phyloP scores from a whole-genome alignment of 2,797 vertebrate species.

The Sebastes itinus region DNA sequence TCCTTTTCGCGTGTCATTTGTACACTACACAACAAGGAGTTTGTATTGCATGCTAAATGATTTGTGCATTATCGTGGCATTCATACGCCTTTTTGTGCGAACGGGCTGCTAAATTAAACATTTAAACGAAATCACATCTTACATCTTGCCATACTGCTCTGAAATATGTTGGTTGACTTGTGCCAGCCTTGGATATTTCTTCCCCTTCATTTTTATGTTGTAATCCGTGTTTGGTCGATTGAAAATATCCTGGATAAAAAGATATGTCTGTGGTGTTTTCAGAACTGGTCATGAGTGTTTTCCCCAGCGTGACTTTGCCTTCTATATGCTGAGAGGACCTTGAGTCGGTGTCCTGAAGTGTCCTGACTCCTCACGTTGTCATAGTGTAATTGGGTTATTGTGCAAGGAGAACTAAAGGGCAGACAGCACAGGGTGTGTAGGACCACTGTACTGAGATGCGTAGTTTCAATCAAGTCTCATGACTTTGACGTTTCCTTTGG shows the following conservation, averaged over 20 bases:
- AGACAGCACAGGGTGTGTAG: neutral
- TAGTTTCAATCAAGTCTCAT: constrained; percentile 1
- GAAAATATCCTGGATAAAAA: neutral
- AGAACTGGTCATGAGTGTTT: neutral
- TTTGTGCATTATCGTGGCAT: too few species aligned
- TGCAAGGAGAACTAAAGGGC: neutral
- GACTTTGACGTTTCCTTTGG: constrained; percentile 19
- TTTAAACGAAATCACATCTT: too few species aligned
- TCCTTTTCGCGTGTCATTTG: too few species aligned
- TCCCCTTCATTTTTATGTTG: neutral
- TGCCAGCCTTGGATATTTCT: too few species aligned
- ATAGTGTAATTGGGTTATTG: neutral
- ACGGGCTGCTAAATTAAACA: too few species aligned
- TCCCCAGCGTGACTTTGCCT: neutral
- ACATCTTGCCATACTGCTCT: too few species aligned
- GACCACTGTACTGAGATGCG: neutral
- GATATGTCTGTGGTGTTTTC: neutral
- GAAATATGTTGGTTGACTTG: neutral
- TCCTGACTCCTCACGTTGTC: neutral
- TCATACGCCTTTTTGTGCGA: too few species aligned
- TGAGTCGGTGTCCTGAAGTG: neutral
- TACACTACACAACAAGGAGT: too few species aligned
- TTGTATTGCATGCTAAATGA: too few species aligned
- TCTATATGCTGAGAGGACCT: neutral
- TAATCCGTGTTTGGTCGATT: neutral